phyloP scores from a whole-genome alignment of 1,140 invertebrate species.

The Ectropis grisescens region DNA sequence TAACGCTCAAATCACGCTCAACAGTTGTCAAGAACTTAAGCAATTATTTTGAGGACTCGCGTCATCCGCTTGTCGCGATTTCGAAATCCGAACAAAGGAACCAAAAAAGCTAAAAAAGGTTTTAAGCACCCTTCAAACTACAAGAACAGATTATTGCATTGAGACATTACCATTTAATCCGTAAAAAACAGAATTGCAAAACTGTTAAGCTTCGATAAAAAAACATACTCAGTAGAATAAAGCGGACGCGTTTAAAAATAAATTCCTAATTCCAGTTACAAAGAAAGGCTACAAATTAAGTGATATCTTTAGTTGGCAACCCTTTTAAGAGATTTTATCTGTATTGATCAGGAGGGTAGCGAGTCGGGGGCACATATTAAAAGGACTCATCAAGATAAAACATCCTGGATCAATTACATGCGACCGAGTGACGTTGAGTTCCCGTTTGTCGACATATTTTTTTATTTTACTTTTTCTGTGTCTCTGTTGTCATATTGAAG shows the following conservation, averaged over 20 bases:
- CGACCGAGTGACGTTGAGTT: slow-evolving; percentile 55
- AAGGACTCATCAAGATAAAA: slow-evolving; percentile 67
- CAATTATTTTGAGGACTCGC: no score
- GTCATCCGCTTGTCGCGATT: slow-evolving; percentile 53
- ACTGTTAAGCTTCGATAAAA: slow-evolving; percentile 15
- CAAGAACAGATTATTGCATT: no score
- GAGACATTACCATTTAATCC: no score
- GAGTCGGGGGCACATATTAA: slow-evolving; percentile 55
- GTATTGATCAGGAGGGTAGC: slow-evolving; percentile 56
- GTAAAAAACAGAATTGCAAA: no score
- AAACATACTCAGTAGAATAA: no score
- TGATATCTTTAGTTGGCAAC: slow-evolving; percentile 66
- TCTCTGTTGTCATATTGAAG: no score
- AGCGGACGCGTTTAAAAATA: slow-evolving; percentile 40
- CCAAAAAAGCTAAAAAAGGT: no score
- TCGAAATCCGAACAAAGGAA: no score
- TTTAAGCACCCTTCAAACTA: no score
- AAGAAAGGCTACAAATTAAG: slow-evolving; percentile 68
- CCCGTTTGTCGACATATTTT: slow-evolving; percentile 47
- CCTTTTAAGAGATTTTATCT: slow-evolving; percentile 66
- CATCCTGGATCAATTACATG: slow-evolving; percentile 65
- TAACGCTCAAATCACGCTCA: slow-evolving; percentile 48
- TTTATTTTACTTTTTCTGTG: slow-evolving; percentile 22
- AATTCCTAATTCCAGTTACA: slow-evolving; percentile 53
- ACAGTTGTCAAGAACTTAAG: no score